A percentile compares a stretch with the other conserved stretches of the same genome.
phyloP scores from a whole-genome alignment of 1,140 invertebrate genomes.

The Apis mellifera region DNA sequence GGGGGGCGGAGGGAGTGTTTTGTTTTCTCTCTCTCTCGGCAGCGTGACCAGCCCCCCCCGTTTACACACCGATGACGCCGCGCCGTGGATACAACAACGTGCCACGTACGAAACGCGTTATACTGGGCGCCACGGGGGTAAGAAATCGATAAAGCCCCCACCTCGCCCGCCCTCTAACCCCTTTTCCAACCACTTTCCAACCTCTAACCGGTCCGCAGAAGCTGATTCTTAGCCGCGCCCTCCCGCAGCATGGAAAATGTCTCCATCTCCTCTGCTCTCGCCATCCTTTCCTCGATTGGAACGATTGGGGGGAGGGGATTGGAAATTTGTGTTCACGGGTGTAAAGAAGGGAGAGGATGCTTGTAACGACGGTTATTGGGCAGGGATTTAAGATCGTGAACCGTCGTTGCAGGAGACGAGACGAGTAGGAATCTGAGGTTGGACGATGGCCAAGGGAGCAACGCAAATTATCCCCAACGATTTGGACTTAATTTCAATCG shows the following conservation, averaged over 20 bases:
- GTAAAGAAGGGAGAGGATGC: neutral
- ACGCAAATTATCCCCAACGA: constrained; percentile 28
- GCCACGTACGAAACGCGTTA: constrained; percentile 68
- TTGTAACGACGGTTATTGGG: neutral
- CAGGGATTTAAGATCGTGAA: neutral
- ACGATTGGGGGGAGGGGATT: too few relatives aligned
- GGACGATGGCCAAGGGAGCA: constrained; percentile 53
- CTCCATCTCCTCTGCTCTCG: constrained; percentile 53
- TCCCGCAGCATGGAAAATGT: constrained; percentile 53
- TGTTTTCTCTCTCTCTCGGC: constrained; percentile 34
- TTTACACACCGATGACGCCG: constrained; percentile 47
- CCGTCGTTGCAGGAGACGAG: neutral
- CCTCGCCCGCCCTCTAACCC: constrained; percentile 48
- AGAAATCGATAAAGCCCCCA: constrained; percentile 80
- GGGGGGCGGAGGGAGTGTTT: neutral
- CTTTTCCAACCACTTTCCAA: constrained; percentile 36
- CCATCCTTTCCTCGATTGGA: constrained; percentile 2
- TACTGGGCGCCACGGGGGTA: constrained; percentile 76
- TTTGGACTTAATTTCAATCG: neutral
- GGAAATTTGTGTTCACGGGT: neutral
- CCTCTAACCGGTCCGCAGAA: constrained; percentile 57
- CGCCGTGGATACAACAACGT: constrained; percentile 4
- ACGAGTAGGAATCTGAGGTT: neutral
- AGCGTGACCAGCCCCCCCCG: neutral
- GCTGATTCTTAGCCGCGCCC: constrained; percentile 74